phyloP scores from a whole-genome alignment of 2,888 invertebrate species.

The Trissolcus brochymenae region DNA sequence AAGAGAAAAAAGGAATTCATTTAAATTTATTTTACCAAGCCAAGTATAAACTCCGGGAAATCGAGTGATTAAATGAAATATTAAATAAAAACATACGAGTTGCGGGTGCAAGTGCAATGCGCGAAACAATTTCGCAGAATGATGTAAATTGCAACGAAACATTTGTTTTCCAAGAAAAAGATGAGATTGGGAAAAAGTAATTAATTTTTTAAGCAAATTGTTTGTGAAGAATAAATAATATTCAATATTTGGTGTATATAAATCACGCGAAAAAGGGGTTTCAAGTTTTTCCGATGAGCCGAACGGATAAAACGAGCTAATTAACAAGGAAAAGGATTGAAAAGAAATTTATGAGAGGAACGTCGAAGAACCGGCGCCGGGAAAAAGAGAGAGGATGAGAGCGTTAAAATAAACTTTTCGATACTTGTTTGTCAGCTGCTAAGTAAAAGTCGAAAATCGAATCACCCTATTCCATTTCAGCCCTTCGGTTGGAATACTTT shows the following conservation, averaged over 20 bases:
- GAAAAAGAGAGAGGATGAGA: slow-evolving; percentile 26
- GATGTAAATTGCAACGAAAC: slow-evolving; percentile 6
- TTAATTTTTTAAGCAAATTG: too few relatives aligned
- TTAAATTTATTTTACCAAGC: background rate
- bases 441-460: slow-evolving; percentile 55
- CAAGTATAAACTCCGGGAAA: too few relatives aligned
- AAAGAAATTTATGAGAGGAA: slow-evolving; percentile 20
- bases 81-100: too few relatives aligned
- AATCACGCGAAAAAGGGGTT: background rate
- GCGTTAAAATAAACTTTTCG: slow-evolving; percentile 37
- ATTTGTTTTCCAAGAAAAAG: background rate
- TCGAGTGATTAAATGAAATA: too few relatives aligned
- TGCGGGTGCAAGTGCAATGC: too few relatives aligned
- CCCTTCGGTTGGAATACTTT: slow-evolving; percentile 56
- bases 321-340: slow-evolving; percentile 17
- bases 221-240: too few relatives aligned
- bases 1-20: background rate
- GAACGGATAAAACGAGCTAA: slow-evolving; percentile 10
- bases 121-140: too few relatives aligned
- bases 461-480: slow-evolving; percentile 38
- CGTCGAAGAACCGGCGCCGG: background rate
- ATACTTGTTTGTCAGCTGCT: slow-evolving; percentile 54
- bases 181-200: too few relatives aligned
- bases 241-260: background rate
- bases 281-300: background rate